Conservation (phyloP, 2,888 invertebrate species). For the Lasioglossum vierecki region DNA sequence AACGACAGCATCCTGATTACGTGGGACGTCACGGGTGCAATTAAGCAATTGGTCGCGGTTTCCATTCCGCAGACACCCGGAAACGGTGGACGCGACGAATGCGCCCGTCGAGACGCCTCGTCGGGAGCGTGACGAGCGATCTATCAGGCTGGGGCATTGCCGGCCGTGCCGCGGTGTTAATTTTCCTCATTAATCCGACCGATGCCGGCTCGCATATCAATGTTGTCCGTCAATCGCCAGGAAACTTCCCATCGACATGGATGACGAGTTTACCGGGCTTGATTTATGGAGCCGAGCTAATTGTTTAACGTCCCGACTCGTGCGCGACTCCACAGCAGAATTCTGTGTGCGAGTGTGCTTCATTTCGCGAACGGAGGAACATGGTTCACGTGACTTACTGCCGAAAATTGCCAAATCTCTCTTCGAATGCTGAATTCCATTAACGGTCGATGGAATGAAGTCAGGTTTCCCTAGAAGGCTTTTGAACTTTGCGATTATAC, state of each 20-base stretch:
- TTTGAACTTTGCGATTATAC: too few species aligned
- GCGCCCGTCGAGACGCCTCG: conserved; percentile 47
- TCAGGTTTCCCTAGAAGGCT: too few species aligned
- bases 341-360: background rate
- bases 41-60: conserved; percentile 82
- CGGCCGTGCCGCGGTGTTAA: conserved; percentile 24
- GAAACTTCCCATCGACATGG: conserved; percentile 17
- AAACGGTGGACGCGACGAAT: conserved; percentile 61
- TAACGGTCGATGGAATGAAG: too few species aligned
- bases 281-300: conserved; percentile 4
- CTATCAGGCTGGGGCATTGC: conserved; percentile 40
- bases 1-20: conserved; percentile 83
- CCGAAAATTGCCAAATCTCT: background rate
- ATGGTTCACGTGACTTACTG: background rate
- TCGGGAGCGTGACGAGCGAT: conserved; percentile 38
- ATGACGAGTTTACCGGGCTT: background rate
- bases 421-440: background rate
- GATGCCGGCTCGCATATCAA: conserved; percentile 27
- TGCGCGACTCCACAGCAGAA: background rate
- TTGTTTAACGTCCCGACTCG: conserved; percentile 9
- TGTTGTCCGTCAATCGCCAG: conserved; percentile 22
- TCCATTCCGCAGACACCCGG: conserved; percentile 78
- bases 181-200: conserved; percentile 47
- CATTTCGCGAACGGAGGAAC: background rate
- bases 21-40: conserved; percentile 73